Percentiles rank a stretch among this genome's conserved stretches.
phyloP scores from a whole-genome alignment of 1,140 invertebrate species.

The Cephus cinctus region DNA sequence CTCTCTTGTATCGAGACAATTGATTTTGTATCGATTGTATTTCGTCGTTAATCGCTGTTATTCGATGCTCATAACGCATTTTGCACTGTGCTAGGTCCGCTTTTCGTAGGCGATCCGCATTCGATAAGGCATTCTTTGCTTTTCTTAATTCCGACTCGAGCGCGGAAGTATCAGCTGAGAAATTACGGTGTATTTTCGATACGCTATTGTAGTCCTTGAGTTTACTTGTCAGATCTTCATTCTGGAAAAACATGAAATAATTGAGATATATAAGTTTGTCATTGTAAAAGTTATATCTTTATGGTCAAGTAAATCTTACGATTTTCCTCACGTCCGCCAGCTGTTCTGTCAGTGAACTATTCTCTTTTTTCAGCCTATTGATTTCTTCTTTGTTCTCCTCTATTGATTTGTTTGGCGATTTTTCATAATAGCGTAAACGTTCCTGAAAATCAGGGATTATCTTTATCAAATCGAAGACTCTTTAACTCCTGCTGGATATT shows the following conservation, averaged over 20 bases:
- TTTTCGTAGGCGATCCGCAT: slow-evolving; percentile 78
- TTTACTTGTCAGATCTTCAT: slow-evolving; percentile 78
- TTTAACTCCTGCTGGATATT: too few relatives aligned
- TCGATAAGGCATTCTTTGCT: slow-evolving; percentile 68
- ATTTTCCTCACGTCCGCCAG: slow-evolving; percentile 67
- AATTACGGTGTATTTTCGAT: slow-evolving; percentile 74
- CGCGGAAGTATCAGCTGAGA: slow-evolving; percentile 71
- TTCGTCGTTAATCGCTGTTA: slow-evolving; percentile 83
- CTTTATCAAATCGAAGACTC: slow-evolving; percentile 6
- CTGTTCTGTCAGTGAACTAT: slow-evolving; percentile 70
- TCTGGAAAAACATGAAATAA: slow-evolving; percentile 59
- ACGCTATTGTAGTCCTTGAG: slow-evolving; percentile 84
- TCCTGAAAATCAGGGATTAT: slow-evolving; percentile 54
- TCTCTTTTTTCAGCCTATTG: slow-evolving; percentile 70
- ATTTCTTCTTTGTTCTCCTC: slow-evolving; percentile 76
- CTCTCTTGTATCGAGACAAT: slow-evolving; percentile 76
- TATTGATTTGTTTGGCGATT: slow-evolving; percentile 55
- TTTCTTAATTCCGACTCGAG: slow-evolving; percentile 75
- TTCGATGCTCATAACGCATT: slow-evolving; percentile 83
- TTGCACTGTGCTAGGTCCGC: slow-evolving; percentile 83
- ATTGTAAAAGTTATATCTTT: slow-evolving; percentile 20
- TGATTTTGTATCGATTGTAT: slow-evolving; percentile 81
- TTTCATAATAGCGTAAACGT: slow-evolving; percentile 67
- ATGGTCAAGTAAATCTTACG: slow-evolving; percentile 52
- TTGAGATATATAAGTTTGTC: too few relatives aligned